phyloP scores from a whole-genome alignment of 2,888 invertebrate genomes.

The Phalera bucephala region DNA sequence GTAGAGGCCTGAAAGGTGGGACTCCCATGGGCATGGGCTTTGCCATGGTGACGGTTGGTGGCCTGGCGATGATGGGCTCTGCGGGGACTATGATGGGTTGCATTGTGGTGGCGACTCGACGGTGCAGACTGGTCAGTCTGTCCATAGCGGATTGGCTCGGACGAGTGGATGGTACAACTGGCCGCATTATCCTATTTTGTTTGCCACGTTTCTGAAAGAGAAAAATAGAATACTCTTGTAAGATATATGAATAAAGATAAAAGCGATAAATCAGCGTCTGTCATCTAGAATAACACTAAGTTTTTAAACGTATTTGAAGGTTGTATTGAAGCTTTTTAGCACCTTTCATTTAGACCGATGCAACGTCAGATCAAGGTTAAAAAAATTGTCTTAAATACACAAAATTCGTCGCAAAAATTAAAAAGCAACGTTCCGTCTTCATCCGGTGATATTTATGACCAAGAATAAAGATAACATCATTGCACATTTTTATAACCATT shows the following conservation, averaged over 20 bases:
- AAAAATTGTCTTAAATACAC: too few relatives aligned
- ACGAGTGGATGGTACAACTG: constrained; percentile 52
- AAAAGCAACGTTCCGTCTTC: neutral
- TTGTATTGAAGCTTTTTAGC: too few relatives aligned
- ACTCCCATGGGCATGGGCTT: constrained; percentile 84
- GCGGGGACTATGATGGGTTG: constrained; percentile 63
- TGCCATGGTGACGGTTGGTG: constrained; percentile 69
- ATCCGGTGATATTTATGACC: neutral
- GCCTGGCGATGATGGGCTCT: constrained; percentile 43
- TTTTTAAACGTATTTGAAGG: too few relatives aligned
- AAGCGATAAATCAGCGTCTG: too few relatives aligned
- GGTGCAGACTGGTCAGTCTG: constrained; percentile 58
- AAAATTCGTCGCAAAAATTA: too few relatives aligned
- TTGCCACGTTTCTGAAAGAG: constrained; percentile 76
- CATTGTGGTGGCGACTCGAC: constrained; percentile 60
- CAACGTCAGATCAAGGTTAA: too few relatives aligned
- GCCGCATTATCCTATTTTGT: constrained; percentile 75
- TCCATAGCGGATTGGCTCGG: constrained; percentile 70
- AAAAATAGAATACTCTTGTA: neutral
- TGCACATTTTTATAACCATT: neutral
- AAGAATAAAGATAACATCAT: neutral
- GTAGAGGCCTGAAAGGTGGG: constrained; percentile 91
- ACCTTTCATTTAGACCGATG: too few relatives aligned
- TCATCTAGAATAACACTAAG: too few relatives aligned
- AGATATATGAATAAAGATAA: too few relatives aligned